Evolutionary conservation across 2,113 vertebrate species (phyloP), one percentile per base, ranked within the genome.

Genomic region (Todiramphus chloris): DNA sequence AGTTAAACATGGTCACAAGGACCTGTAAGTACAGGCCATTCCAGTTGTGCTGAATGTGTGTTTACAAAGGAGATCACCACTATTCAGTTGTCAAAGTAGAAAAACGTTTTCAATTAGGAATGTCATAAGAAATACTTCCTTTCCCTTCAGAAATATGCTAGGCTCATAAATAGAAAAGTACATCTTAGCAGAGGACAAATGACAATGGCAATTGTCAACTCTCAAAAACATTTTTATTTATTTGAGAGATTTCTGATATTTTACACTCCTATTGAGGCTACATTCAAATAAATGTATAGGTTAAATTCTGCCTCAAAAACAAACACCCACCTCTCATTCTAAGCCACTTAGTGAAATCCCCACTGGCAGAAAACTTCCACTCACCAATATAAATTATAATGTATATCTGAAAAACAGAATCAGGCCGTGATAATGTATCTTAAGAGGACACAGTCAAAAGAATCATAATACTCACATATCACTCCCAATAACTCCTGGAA

Each of bases 261-360:
- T 81, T 83, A 76, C 74, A 91, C 90, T 86, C 46, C 18, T 84
- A 27, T 53, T 90, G 66, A 94, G 86, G 83, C 60, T 89, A 84
- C 75, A 88, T 67, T 94, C 28, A 81, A 70, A 74, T 59, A 50
- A 86, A 72, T 55, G 5, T 48, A 24, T 46, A 70, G 37, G 25
- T 68, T 78, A 83, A 90, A 90, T 58, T 78, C 51, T 89, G 85
- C 88, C 93, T 93, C 68, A 78, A 35, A 87, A 74, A 2, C 13
- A 87, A 67, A 79, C 33, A 31, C 10, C 10, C 28, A 30, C 15
- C 44, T 73, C 53, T 68, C 53, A 27, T 79, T 46, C 59, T 33
- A 66, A 51, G 21, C 16, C n/a, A 79, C n/a, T 27, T 41, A 53
- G 28, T 67, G 63, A 83, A 95, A 93, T 23, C n/a, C 14, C 68